Conservation (phyloP, 2,888 invertebrate genomes). For the Augochlorella aurata region DNA sequence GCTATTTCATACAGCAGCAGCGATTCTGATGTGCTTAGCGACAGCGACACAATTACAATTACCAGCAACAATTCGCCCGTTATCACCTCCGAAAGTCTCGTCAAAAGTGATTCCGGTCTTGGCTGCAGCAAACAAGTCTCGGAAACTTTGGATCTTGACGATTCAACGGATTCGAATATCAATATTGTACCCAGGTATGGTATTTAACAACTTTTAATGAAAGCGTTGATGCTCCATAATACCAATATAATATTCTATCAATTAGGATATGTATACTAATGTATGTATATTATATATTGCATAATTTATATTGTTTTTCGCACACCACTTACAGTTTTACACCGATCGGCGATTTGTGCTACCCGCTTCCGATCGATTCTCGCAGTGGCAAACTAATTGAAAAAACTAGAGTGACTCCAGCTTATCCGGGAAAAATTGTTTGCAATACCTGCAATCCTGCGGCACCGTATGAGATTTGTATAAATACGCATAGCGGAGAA, state of each 20-base stretch:
- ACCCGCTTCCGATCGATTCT: conserved; percentile 31
- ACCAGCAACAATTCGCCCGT: not conserved
- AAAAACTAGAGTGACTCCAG: conserved; percentile 63
- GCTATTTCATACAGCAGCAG: not conserved
- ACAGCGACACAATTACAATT: not conserved
- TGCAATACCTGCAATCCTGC: conserved; percentile 40
- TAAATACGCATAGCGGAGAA: conserved; percentile 44
- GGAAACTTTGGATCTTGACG: conserved; percentile 32
- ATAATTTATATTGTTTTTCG: too few relatives aligned
- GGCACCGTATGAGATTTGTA: conserved; percentile 47
- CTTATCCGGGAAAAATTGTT: conserved; percentile 64
- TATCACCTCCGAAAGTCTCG: not conserved
- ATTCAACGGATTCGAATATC: conserved; percentile 27
- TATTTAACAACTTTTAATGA: not conserved
- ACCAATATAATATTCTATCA: too few relatives aligned
- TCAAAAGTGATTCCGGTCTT: conserved; percentile 27
- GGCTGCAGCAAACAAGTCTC: conserved; percentile 44
- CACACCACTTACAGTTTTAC: conserved; percentile 55
- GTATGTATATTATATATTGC: too few relatives aligned
- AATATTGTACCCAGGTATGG: conserved; percentile 54
- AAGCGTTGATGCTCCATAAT: not conserved
- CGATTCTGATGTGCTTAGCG: not conserved
- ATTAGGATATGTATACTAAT: too few relatives aligned
- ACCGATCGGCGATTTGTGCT: conserved; percentile 70
- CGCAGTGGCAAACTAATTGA: conserved; percentile 31